These are phyloP conservation scores for Dolichopus griseipennis DNA, from an alignment of 2,888 invertebrate genomes.

Conservation along the genomic window DNA sequence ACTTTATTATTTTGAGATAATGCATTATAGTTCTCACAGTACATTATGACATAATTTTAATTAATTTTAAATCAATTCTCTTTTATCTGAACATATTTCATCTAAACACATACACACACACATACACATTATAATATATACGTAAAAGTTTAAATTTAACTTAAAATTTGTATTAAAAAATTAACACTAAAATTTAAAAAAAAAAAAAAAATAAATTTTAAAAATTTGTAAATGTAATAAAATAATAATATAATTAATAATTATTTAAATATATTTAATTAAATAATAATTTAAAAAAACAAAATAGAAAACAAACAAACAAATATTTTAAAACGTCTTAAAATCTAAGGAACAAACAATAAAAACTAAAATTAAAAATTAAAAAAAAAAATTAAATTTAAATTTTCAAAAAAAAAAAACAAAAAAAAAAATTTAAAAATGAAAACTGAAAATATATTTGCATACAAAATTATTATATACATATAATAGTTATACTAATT, in stretches of 20 bases:
- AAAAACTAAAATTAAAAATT: not conserved
- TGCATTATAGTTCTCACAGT: no score
- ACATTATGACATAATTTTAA: no score
- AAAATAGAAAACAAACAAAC: not conserved
- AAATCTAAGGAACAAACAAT: not conserved
- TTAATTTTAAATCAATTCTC: no score
- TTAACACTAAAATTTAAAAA: no score
- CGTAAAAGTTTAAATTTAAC: no score
- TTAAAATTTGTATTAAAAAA: no score
- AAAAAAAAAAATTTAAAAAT: slow-evolving; percentile 12
- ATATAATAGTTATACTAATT: slow-evolving; percentile 23
- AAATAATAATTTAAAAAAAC: not conserved
- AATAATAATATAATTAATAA: not conserved
- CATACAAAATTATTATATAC: slow-evolving; percentile 18
- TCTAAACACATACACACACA: no score
- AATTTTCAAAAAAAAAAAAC: not conserved
- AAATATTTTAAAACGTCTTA: not conserved
- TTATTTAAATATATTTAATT: not conserved
- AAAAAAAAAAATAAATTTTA: no score
- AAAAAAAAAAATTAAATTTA: not conserved
- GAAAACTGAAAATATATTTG: not conserved
- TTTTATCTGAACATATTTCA: no score
- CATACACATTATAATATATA: no score
- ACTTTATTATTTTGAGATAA: no score
- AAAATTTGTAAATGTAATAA: not conserved